Base-by-base conservation (phyloP, 2,888 invertebrate genomes). In the Tromatobia lineatoria region DNA sequence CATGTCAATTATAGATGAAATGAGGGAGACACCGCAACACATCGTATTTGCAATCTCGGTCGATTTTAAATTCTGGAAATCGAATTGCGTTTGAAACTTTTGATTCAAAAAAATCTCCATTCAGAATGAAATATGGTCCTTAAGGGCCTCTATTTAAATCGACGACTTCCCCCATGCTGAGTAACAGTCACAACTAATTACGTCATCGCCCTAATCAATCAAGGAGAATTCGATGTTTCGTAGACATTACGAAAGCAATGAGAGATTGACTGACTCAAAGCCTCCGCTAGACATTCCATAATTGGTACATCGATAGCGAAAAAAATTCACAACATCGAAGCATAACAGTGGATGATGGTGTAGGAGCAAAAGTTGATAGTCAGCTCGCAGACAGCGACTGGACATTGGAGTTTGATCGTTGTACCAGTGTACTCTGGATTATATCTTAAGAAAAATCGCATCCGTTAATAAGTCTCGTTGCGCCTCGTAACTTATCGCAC, bases 331-430 rank as follows among this genome's bases (percentile, higher is more conserved):
- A 73, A 75, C 47, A 29, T 66, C 34, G 20, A 29, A 52, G 29
- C 69, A 69, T 50, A 54, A 66, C 66, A 20, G 25, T 76, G n/a
- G 54, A 64, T 73, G 45, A 66, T 73, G 6, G 18, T 64, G 71
- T 34, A 29, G 67, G 11, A 69, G 13, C 10, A 42, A 66, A 42
- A 25, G 50, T 54, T 7, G 67, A 74, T 67, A 80, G 29, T 18
- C 42, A 25, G 18, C 18, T 45, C 45, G 11, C 29, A 82, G 78
- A 74, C 78, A 54, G 20, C 34, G 54, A 52, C 61, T 64, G 78
- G 52, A 82, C 82, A 18, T 79, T 82, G 82, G 69, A 82, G 64
- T 74, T 82, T 82, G 78, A 79, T 74, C 74, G 69, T 34, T 74
- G 78, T 42, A 77, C 42, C 47, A 64, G 23, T 45, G 50, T 59